A percentile compares a stretch with the other conserved stretches of the same genome.
These are phyloP conservation scores for Crocuta crocuta DNA, from an alignment of 2,113 vertebrate species.

Conservation along the genomic window DNA sequence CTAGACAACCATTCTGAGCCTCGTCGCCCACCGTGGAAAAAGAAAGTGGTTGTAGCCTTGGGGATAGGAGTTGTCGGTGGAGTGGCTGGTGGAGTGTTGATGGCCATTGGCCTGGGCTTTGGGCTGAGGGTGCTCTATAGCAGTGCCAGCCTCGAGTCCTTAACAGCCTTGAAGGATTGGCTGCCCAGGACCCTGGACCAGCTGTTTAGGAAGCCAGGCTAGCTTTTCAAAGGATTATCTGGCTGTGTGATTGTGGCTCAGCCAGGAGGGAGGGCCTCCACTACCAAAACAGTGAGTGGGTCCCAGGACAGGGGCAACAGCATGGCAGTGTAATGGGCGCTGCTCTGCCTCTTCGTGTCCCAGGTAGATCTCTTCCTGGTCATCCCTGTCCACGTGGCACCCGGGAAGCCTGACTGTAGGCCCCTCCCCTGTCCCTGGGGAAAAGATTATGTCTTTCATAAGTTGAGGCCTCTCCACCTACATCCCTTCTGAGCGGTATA, in stretches of 20 bases:
- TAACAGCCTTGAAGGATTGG: neutral
- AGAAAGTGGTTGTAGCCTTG: rapidly evolving
- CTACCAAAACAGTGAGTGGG: neutral
- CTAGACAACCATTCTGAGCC: neutral
- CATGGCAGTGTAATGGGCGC: rapidly evolving
- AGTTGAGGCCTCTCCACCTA: neutral
- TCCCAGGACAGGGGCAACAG: neutral
- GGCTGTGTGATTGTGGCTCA: neutral
- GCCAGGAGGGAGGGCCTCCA: neutral
- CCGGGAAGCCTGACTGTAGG: neutral
- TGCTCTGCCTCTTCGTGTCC: neutral
- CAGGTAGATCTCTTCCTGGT: neutral
- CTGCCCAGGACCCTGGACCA: neutral
- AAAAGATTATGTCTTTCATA: neutral
- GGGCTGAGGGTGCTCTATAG: neutral
- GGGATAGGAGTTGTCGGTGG: constrained; percentile 64
- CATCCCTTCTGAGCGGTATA: neutral
- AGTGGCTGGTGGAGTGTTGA: rapidly evolving
- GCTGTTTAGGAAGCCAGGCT: neutral
- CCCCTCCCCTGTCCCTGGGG: neutral
- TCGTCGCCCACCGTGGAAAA: neutral
- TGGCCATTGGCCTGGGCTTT: neutral
- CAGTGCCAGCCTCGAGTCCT: rapidly evolving
- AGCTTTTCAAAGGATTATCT: neutral
- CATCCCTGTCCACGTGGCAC: neutral